Percentiles rank a stretch among this genome's conserved stretches.
Evolutionary conservation across 2,113 vertebrate genomes (phyloP).

Genomic region (Gymnogyps californianus): DNA sequence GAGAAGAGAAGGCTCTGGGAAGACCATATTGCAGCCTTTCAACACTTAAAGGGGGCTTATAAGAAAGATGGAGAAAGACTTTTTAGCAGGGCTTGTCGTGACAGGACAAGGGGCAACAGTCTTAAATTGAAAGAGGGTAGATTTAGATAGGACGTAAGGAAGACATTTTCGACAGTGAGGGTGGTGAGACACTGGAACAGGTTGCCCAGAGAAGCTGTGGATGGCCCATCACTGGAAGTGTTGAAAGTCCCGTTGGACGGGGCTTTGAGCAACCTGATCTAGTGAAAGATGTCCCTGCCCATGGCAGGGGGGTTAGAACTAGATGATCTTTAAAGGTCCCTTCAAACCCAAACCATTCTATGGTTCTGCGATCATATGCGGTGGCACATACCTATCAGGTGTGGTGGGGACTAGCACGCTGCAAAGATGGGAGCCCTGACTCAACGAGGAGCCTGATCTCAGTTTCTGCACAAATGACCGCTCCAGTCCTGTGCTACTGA

Average conservation of each 20-base stretch:
- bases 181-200: background rate
- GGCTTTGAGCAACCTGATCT: background rate
- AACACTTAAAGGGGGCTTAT: background rate
- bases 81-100: background rate
- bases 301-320: background rate
- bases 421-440: background rate
- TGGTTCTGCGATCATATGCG: background rate
- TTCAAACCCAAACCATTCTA: background rate
- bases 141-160: background rate
- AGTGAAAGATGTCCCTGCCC: background rate
- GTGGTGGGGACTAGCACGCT: background rate
- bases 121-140: background rate
- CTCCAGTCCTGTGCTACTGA: background rate
- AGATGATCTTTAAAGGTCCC: background rate
- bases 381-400: fast-evolving
- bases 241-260: background rate
- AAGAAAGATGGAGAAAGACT: background rate
- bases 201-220: background rate
- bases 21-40: background rate
- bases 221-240: background rate
- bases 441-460: background rate
- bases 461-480: background rate
- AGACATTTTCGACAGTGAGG: background rate
- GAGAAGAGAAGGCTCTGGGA: background rate
- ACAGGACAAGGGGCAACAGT: background rate